Base-by-base conservation (phyloP, 2,113 vertebrate species). In the Dasyprocta punctata region DNA sequence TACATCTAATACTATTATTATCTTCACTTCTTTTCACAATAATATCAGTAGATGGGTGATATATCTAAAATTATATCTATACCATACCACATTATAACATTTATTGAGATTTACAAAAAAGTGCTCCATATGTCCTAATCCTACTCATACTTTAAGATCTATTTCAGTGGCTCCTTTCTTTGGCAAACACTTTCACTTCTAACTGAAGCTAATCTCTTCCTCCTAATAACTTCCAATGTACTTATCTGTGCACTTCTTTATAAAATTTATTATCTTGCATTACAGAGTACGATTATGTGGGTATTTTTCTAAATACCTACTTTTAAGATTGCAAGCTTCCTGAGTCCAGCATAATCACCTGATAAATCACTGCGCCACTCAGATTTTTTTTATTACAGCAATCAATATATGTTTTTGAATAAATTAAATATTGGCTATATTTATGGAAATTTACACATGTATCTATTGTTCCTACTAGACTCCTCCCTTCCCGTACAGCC, bases 41-140 rank as follows among this genome's bases (percentile, higher is more conserved):
- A 73, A 95, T 91, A 24, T 78, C 56, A 77, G 24, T 78, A 30
- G 67, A 60, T 90, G 69, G 52, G n/a, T 89, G 67, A 44, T n/a
- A 56, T 82, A 78, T 78, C 71, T 85, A 94, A 90, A 94, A 96
- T 73, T 92, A 38, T 38, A 85, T 24, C 67, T 52, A 38, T 88
- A 49, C 14, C 49, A 30, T 12, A 11, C 19, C 56, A 69, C 10
- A 81, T 69, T 69, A 30, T 56, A 89, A 47, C 26, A 69, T 56
- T 63, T 73, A 92, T 17, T 93, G 63, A 90, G 77, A 96, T 78
- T 69, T 90, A 61, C 44, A 60, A 90, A 82, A 93, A 82, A 94
- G 33, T 36, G 67, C 24, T 38, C 71, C 54, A 47, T 83, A 77
- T 78, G 61, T 28, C 33, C 69, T 67, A 60, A 58, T 91, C 7